Evolutionary conservation across 2,888 invertebrate genomes (phyloP), one percentile per base, ranked within the genome.

Genomic region (Macroteleia sp.): DNA sequence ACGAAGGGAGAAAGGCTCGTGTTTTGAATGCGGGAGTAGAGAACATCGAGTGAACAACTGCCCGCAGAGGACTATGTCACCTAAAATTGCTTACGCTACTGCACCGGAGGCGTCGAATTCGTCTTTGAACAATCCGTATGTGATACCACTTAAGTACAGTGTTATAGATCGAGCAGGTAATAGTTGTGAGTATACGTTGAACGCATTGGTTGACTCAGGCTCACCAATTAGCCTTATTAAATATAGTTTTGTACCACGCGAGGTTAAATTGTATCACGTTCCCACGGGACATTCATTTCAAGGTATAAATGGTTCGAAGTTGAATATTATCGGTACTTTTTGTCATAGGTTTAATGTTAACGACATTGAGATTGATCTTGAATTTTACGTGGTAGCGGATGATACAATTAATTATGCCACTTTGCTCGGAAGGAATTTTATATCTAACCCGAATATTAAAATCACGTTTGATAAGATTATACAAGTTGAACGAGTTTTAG

Each of bases 1-100:
- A 6, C 39, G 14, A 10, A 5, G 74, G 4, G 34, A 56, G n/a
- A 54, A 36, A 30, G 59, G 71, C 10, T 62, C 57, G 2, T 76
- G 79, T 19, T 67, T 71, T 14, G 39, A 46, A 8, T 76, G 76
- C 25, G 61, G 50, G 6, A 32, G 46, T 4, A 12, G 52, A 6
- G 61, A 46, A 0, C 66, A 71, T 41, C n/a, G n/a, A n/a, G n/a
- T n/a, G n/a, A n/a, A n/a, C n/a, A n/a, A n/a, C n/a, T n/a, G n/a
- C n/a, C n/a, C n/a, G n/a, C n/a, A n/a, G n/a, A n/a, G n/a, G n/a
- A n/a, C n/a, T n/a, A n/a, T n/a, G n/a, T n/a, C n/a, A n/a, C n/a
- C n/a, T n/a, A n/a, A n/a, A n/a, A n/a, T n/a, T n/a, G n/a, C n/a
- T n/a, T n/a, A n/a, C n/a, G n/a, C n/a, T n/a, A n/a, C n/a, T n/a